Evolutionary conservation across 2,888 invertebrate species (phyloP), one percentile per base, ranked within the genome.

Genomic region (Dorcus hopei): DNA sequence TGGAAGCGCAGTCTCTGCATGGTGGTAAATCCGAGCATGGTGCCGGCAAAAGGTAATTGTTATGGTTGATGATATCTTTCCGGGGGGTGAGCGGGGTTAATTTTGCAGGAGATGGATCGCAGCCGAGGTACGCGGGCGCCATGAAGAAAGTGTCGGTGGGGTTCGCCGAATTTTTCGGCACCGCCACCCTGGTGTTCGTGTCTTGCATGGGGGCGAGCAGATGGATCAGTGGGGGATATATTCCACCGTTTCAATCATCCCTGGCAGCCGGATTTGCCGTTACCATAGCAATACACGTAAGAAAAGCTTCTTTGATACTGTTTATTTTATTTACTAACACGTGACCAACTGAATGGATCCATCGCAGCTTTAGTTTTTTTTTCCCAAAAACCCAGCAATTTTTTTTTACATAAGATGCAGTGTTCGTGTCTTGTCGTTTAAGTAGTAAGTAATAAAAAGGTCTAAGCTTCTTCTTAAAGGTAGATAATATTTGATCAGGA

Each of bases 211-310:
- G 87, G 8, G 55, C 61, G 0, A 57, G 47, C 39, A 51, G 38
- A 9, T 54, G 52, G 52, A 54, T 57, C 7, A 45, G 58, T 4
- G 54, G 52, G 9, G 57, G 51, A 33, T 63, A 65, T 5, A 47
- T 67, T 41, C 65, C 72, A 19, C 48, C 64, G 14, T 62, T 75
- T 59, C 75, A 76, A 57, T 59, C 65, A 19, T 71, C 85, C 0
- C 69, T 87, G 3, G 81, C 82, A 52, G 89, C 90, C 65, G 90
- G 91, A 50, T 77, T 91, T 41, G 82, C 85, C 0, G 86, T 91
- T 50, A 80, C 87, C 73, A 80, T 86, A 38, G 82, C 86, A 62
- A 83, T 91, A 53, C 87, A 87, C 80, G 86, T 85, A 71, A 69
- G 75, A 69, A n/a, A 48, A 48, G 14, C 47, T 47, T 14, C 9